Conservation (phyloP, 2,113 vertebrate species). For the Saguinus midas region DNA sequence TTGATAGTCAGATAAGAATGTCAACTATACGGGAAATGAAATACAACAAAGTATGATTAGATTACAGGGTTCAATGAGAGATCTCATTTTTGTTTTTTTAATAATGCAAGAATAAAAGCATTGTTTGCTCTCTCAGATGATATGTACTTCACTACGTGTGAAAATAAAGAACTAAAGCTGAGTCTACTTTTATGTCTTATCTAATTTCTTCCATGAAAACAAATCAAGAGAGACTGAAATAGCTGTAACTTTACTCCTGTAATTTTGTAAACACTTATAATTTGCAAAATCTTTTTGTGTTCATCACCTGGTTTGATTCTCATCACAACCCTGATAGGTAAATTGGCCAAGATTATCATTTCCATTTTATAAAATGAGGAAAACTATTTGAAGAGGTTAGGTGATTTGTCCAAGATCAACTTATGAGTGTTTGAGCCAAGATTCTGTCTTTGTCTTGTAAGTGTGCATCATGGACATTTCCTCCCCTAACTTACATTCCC, state of each 20-base stretch:
- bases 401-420: background rate
- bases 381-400: background rate
- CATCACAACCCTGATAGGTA: background rate
- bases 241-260: background rate
- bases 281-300: background rate
- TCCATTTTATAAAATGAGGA: background rate
- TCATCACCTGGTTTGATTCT: background rate
- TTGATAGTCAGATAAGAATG: conserved; percentile 57
- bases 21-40: conserved; percentile 49
- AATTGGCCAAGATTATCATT: background rate
- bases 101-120: conserved; percentile 43
- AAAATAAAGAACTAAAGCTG: background rate
- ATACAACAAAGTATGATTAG: conserved; percentile 21
- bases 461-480: background rate
- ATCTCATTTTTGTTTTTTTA: background rate
- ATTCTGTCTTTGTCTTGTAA: background rate
- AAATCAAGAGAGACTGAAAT: background rate
- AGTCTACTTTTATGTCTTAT: background rate
- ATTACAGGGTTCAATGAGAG: background rate
- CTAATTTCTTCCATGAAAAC: background rate
- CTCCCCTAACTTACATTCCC: too few species aligned
- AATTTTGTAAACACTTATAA: background rate
- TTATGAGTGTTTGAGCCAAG: background rate
- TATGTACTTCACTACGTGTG: background rate
- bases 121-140: conserved; percentile 15